Conservation (phyloP, 2,888 invertebrate species). For the Matsumyia berberina region DNA sequence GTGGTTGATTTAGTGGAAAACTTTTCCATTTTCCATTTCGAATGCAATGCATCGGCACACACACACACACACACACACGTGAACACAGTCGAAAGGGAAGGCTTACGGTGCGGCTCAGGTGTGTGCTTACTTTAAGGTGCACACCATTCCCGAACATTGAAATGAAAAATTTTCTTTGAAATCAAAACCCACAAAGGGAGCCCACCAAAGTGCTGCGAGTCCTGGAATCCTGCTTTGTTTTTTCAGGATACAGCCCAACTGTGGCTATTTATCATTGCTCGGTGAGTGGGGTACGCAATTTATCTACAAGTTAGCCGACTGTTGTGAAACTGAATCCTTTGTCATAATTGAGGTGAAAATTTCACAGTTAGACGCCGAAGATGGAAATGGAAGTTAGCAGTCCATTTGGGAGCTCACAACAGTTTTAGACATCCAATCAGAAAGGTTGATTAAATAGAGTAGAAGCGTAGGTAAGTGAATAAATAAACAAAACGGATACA, state of each 20-base stretch:
- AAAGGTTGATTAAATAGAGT: conserved; percentile 25
- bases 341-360: conserved; percentile 51
- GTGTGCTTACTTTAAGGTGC: conserved; percentile 40
- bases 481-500: background rate
- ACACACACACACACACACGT: background rate
- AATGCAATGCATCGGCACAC: conserved; percentile 32
- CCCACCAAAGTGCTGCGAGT: conserved; percentile 10
- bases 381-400: background rate
- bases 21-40: conserved; percentile 54
- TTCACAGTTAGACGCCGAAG: background rate
- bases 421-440: background rate
- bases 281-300: conserved; percentile 33
- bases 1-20: conserved; percentile 74
- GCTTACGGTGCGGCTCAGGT: conserved; percentile 43
- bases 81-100: conserved; percentile 5
- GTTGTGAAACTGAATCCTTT: conserved; percentile 1
- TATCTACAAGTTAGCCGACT: conserved; percentile 17
- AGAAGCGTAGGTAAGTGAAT: conserved; percentile 32
- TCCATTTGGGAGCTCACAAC: conserved; percentile 9
- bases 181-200: conserved; percentile 41
- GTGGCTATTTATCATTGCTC: conserved; percentile 52
- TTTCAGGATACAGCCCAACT: conserved; percentile 18
- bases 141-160: background rate
- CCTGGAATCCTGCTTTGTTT: conserved; percentile 2
- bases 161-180: conserved; percentile 56